Base-by-base conservation (phyloP, 1,140 invertebrate genomes). In the Aphaenogaster floridana region DNA sequence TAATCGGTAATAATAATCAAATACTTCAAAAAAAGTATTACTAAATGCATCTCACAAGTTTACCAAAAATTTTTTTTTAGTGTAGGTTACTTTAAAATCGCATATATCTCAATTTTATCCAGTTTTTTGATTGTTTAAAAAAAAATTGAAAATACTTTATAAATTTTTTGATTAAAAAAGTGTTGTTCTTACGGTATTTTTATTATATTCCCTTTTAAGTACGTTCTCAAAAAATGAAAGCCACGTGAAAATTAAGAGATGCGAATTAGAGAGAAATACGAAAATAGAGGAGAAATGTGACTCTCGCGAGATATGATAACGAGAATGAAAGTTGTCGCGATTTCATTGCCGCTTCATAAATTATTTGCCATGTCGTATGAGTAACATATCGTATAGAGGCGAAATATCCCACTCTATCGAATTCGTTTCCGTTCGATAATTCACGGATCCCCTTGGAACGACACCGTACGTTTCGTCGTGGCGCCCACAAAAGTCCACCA, bases 401-500 rank as follows among this genome's bases (percentile, higher is more conserved):
- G 36, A 54, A n/a, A 6, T 69, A 68, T 72, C 28, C 17, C n/a
- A 39, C 42, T 36, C 42, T 45, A 45, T 39, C 59, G 57, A 74
- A 78, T 42, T 83, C 57, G 21, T 83, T 71, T 42, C 36, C 36
- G 54, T 89, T 87, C 71, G 4, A 52, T 39, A 54, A 21, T 28
- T 50, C 50, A 36, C 61, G 77, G 4, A 28, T 87, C 57, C 79
- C 59, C 87, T 17, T n/a, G 77, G 78, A 54, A 64, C 36, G 21
- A 72, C 66, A 28, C 8, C 39, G 66, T 42, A 74, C 13, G 28
- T 88, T 78, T 64, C 57, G 21, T 61, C 52, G 63, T 28, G 76
- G 83, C 86, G 69, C 28, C 74, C 81, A 88, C 87, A 85, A 86
- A 89, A 80, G 78, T 42, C 21, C 39, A 11, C 17, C 63, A 50